phyloP scores from a whole-genome alignment of 1,140 invertebrate species.

The Bathynomus jamesi region DNA sequence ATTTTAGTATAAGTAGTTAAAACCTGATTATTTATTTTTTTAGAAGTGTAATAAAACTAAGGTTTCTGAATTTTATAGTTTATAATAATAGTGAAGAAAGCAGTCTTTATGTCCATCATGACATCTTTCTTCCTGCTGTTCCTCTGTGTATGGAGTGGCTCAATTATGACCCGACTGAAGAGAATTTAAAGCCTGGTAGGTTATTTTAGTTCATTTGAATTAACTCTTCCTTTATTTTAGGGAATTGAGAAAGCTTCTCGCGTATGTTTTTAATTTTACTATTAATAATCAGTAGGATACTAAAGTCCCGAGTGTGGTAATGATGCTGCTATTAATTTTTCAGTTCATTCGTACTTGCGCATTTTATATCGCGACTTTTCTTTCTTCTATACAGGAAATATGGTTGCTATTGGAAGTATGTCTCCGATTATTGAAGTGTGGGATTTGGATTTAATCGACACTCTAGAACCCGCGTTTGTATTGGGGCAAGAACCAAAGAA shows the following conservation, averaged over 20 bases:
- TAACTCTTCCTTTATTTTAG: no score
- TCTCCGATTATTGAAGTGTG: constrained; percentile 83
- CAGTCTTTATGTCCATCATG: constrained; percentile 88
- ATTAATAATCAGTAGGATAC: no score
- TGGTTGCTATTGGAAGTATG: constrained; percentile 86
- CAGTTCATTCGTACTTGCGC: no score
- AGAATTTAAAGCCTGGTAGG: constrained; percentile 50
- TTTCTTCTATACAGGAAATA: no score
- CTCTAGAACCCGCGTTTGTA: constrained; percentile 72
- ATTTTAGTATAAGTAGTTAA: constrained; percentile 5
- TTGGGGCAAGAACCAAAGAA: constrained; percentile 69
- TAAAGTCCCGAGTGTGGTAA: no score
- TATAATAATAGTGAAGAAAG: constrained; percentile 79
- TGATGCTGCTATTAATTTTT: no score
- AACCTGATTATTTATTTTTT: constrained; percentile 37
- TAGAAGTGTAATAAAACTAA: no score
- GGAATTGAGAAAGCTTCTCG: no score
- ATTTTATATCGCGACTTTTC: no score
- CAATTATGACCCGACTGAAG: constrained; percentile 64
- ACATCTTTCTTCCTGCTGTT: constrained; percentile 75
- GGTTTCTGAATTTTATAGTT: no score
- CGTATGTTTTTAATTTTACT: no score
- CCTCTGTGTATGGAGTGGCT: constrained; percentile 89
- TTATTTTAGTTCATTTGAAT: no score
- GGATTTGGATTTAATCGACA: constrained; percentile 89